These are phyloP conservation scores for Nemoura dubitans DNA, from an alignment of 2,888 invertebrate species.

Conservation along the genomic window DNA sequence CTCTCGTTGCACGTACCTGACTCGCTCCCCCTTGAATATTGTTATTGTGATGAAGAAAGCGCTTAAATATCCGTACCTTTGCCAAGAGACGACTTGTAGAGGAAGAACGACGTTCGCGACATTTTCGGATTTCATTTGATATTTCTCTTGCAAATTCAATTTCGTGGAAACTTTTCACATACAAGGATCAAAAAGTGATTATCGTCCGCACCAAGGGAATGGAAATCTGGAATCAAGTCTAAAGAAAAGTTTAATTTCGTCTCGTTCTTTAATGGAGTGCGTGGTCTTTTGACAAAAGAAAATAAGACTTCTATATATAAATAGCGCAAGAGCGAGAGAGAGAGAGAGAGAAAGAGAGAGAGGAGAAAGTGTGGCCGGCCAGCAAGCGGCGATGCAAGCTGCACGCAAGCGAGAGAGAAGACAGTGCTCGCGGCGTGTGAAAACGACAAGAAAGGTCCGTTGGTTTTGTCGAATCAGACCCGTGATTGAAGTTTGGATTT, in stretches of 20 bases:
- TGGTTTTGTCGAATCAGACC: background rate
- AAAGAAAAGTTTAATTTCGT: background rate
- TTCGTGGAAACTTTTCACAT: background rate
- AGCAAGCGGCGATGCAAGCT: background rate
- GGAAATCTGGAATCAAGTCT: background rate
- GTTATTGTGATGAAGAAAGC: background rate
- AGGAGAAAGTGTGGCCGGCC: background rate
- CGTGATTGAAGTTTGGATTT: slow-evolving; percentile 28
- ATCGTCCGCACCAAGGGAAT: background rate
- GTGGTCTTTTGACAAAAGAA: background rate
- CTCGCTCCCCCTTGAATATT: background rate
- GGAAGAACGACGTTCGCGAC: background rate
- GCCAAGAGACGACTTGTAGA: background rate
- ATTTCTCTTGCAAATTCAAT: background rate
- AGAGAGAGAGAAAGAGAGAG: background rate
- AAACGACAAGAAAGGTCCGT: background rate
- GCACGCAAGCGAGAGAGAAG: background rate
- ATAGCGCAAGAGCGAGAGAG: no score
- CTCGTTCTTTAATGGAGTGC: background rate
- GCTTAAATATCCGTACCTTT: background rate
- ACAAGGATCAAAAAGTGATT: slow-evolving; percentile 12
- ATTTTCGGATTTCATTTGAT: background rate
- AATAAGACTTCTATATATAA: background rate
- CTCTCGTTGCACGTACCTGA: background rate
- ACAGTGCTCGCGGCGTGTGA: background rate